Evolutionary conservation across 2,113 vertebrate genomes (phyloP).

Genomic region (Salvelinus alpinus): DNA sequence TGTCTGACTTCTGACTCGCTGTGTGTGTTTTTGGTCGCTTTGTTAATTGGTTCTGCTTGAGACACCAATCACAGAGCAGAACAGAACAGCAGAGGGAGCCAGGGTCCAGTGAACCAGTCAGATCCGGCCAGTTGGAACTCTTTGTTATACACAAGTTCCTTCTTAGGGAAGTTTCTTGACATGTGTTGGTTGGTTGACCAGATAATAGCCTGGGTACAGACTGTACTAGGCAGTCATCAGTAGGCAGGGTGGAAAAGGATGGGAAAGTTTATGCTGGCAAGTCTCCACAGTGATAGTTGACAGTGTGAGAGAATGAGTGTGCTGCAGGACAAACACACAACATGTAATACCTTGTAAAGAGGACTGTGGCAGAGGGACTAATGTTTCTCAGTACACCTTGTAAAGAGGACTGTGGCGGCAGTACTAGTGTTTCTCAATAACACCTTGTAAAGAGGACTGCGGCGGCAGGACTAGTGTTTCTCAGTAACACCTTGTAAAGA

Average conservation of each 20-base stretch:
- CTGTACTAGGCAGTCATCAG: neutral
- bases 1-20: constrained; percentile 12
- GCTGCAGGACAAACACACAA: neutral
- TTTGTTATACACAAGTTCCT: constrained; percentile 41
- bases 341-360: neutral
- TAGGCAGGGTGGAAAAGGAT: neutral
- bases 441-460: too few species aligned
- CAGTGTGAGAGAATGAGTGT: neutral
- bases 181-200: too few species aligned
- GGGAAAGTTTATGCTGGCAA: neutral
- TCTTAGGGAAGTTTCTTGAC: constrained; percentile 30
- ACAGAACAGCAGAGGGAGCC: constrained; percentile 30
- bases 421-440: too few species aligned
- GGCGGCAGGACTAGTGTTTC: too few species aligned
- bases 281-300: neutral
- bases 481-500: too few species aligned
- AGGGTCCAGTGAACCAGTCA: constrained; percentile 26
- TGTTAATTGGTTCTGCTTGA: constrained; percentile 59
- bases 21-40: constrained; percentile 39
- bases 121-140: constrained; percentile 16
- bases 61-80: constrained; percentile 27
- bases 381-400: too few species aligned
- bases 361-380: too few species aligned
- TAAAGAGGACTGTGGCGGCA: too few species aligned
- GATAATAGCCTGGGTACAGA: too few species aligned